Conservation (phyloP, 2,888 invertebrate genomes). For the Trichogramma evanescens region DNA sequence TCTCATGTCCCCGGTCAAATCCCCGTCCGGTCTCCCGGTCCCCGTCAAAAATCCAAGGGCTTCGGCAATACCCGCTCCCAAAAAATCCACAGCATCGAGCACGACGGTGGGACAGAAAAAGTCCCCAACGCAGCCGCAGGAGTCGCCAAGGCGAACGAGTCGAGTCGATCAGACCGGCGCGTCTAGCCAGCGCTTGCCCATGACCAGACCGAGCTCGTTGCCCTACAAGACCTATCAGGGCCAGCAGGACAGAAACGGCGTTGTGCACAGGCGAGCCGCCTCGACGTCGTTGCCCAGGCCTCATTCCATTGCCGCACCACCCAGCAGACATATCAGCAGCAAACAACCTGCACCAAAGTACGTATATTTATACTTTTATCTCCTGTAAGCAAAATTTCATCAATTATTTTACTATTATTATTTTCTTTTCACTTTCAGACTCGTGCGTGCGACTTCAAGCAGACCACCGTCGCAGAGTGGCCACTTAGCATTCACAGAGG, state of each 20-base stretch:
- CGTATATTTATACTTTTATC: constrained; percentile 27
- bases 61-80: constrained; percentile 40
- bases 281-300: constrained; percentile 60
- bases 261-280: constrained; percentile 58
- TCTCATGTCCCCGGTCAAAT: constrained; percentile 64
- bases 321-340: constrained; percentile 28
- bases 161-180: constrained; percentile 56
- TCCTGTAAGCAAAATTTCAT: background rate
- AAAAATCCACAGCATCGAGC: constrained; percentile 26
- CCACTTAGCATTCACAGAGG: constrained; percentile 70
- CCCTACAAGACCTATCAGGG: constrained; percentile 51
- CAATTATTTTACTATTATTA: too few species aligned
- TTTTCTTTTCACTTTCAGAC: constrained; percentile 46
- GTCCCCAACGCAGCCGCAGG: constrained; percentile 11
- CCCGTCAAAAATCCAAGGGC: constrained; percentile 26
- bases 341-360: constrained; percentile 47
- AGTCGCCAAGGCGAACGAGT: constrained; percentile 50
- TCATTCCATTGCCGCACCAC: constrained; percentile 38
- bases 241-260: constrained; percentile 36
- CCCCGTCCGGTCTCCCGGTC: constrained; percentile 21
- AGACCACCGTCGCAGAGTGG: constrained; percentile 71
- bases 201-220: constrained; percentile 60
- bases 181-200: constrained; percentile 43
- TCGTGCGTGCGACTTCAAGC: constrained; percentile 68
- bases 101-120: background rate